phyloP scores from a whole-genome alignment of 2,797 vertebrate genomes.

The Enteromius trimaculatus region DNA sequence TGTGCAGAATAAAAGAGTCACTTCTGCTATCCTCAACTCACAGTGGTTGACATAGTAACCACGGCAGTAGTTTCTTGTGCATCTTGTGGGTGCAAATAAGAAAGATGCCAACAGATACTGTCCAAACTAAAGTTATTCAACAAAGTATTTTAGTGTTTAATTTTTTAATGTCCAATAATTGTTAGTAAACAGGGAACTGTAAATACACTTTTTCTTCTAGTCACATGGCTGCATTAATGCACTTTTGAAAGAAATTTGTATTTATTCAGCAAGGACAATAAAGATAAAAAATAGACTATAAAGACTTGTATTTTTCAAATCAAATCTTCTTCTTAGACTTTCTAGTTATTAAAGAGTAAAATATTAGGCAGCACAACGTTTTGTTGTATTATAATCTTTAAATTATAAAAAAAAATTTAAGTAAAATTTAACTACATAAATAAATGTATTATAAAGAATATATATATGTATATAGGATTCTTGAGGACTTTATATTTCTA shows the following conservation, averaged over 20 bases:
- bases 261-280: background rate
- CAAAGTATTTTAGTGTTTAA: background rate
- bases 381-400: background rate
- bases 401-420: background rate
- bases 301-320: background rate
- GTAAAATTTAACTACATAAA: background rate
- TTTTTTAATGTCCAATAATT: background rate
- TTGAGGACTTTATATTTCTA: background rate
- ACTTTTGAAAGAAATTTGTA: background rate
- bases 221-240: background rate
- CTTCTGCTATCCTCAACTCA: background rate
- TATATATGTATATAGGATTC: background rate
- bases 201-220: background rate
- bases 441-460: background rate
- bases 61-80: background rate
- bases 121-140: background rate
- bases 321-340: background rate
- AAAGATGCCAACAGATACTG: background rate
- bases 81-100: slow-evolving; percentile 1
- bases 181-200: background rate
- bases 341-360: background rate
- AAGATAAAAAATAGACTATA: background rate
- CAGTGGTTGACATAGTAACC: background rate
- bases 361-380: background rate
- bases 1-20: background rate